Percentiles rank a stretch among this genome's conserved stretches.
Evolutionary conservation across 2,888 invertebrate species (phyloP).

Genomic region (Elegia similella): DNA sequence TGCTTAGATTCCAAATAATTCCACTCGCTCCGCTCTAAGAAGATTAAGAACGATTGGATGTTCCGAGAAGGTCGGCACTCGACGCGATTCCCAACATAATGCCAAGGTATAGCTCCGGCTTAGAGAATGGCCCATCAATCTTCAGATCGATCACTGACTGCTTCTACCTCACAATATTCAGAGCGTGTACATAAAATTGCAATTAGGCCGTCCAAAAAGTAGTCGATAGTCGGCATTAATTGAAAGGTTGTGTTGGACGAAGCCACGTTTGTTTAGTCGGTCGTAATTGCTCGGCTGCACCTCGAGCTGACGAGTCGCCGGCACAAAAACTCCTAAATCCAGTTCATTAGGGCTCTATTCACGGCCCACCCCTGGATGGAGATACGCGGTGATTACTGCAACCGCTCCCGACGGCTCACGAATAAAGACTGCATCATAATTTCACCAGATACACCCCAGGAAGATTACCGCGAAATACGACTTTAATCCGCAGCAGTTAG

Average conservation of each 20-base stretch:
- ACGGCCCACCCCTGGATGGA: slow-evolving; percentile 79
- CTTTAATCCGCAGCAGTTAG: slow-evolving; percentile 52
- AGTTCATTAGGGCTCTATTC: slow-evolving; percentile 82
- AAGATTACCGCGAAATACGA: slow-evolving; percentile 50
- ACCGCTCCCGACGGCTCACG: slow-evolving; percentile 82
- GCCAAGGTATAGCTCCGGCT: slow-evolving; percentile 51
- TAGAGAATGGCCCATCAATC: slow-evolving; percentile 66
- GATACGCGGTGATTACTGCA: slow-evolving; percentile 82
- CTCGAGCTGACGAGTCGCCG: slow-evolving; percentile 74
- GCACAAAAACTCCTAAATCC: slow-evolving; percentile 82
- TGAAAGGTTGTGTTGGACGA: slow-evolving; percentile 55
- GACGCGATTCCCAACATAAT: slow-evolving; percentile 57
- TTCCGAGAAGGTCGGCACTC: slow-evolving; percentile 64
- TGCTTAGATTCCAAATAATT: slow-evolving; percentile 74
- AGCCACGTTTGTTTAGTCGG: slow-evolving; percentile 72
- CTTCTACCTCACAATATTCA: slow-evolving; percentile 26
- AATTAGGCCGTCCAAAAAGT: slow-evolving; percentile 43
- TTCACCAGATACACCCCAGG: slow-evolving; percentile 78
- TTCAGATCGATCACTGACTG: slow-evolving; percentile 58
- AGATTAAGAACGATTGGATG: slow-evolving; percentile 80
- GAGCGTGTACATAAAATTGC: slow-evolving; percentile 40
- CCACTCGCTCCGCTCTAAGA: slow-evolving; percentile 68
- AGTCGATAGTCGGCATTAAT: slow-evolving; percentile 48
- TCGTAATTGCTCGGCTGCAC: slow-evolving; percentile 78
- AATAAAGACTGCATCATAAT: slow-evolving; percentile 82